A percentile compares a stretch with the other conserved stretches of the same genome.
phyloP scores from a whole-genome alignment of 23 tunicate species.

The Phallusia fumigata region DNA sequence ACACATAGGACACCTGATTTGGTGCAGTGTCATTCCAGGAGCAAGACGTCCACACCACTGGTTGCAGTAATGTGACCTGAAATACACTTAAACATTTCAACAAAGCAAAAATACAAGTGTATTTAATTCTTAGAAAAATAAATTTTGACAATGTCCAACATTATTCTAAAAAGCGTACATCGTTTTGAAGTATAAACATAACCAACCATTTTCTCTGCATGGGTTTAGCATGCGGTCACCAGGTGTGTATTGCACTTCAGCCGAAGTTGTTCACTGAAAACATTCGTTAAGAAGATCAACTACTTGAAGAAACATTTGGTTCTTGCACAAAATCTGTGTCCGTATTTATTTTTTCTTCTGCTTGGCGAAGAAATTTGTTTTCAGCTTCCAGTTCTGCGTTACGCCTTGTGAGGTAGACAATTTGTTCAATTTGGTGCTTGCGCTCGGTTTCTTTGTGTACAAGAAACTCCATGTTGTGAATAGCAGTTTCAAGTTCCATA shows the following conservation, averaged over 20 bases:
- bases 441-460: conserved; percentile 42
- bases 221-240: not conserved
- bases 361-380: conserved; percentile 14
- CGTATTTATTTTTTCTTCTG: not conserved
- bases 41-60: conserved; percentile 10
- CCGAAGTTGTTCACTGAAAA: not conserved
- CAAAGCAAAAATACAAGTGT: not conserved
- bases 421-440: conserved; percentile 39
- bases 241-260: not conserved
- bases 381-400: conserved; percentile 37
- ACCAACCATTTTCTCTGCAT: conserved; percentile 6
- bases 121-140: not conserved
- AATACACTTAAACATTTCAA: not conserved
- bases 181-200: not conserved
- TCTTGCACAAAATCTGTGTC: not conserved
- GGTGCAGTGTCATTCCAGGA: not conserved
- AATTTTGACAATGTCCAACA: too few relatives aligned
- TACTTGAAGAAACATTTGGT: not conserved
- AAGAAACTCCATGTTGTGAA: conserved; percentile 51
- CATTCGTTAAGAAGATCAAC: not conserved
- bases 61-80: conserved; percentile 8
- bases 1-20: not conserved
- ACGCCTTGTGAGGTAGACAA: conserved; percentile 22
- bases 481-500: conserved; percentile 55
- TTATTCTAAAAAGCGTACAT: too few relatives aligned